Conservation (phyloP, 2,888 invertebrate species). For the Dicyrtomina minuta region DNA sequence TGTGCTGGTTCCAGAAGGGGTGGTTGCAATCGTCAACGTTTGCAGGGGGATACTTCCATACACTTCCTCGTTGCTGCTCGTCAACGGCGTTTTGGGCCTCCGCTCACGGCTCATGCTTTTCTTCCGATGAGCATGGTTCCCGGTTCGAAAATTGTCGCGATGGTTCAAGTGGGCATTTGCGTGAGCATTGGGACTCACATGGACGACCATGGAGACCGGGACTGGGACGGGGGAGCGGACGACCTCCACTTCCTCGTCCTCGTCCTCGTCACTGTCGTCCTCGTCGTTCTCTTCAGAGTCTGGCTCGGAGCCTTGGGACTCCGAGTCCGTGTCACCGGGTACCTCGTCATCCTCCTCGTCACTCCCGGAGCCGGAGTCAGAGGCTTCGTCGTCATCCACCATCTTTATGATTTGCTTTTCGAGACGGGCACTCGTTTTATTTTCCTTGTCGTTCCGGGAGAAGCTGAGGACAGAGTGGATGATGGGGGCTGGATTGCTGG, state of each 20-base stretch:
- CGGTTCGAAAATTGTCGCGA: no score
- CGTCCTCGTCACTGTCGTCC: constrained; percentile 15
- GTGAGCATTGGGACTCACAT: no score
- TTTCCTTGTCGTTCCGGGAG: constrained; percentile 42
- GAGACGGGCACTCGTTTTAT: constrained; percentile 31
- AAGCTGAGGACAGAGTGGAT: constrained; percentile 52
- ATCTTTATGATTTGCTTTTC: constrained; percentile 19
- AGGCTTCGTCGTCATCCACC: constrained; percentile 44
- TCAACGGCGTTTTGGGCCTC: constrained; percentile 24
- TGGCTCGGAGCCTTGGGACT: background rate
- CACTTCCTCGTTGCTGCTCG: constrained; percentile 51
- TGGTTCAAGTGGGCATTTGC: no score
- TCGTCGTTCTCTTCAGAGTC: constrained; percentile 35
- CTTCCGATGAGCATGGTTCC: background rate
- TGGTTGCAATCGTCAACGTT: constrained; percentile 32
- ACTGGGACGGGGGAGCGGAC: no score
- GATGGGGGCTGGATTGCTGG: constrained; percentile 12
- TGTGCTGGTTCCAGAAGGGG: no score
- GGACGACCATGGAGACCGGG: no score
- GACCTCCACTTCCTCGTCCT: constrained; percentile 29
- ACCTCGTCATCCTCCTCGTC: constrained; percentile 23
- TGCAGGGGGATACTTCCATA: constrained; percentile 50
- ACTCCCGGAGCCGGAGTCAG: constrained; percentile 28
- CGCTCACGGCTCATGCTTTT: background rate
- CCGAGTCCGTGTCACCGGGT: background rate